Base-by-base conservation (phyloP, 2,113 vertebrate species). In the Todiramphus chloris region DNA sequence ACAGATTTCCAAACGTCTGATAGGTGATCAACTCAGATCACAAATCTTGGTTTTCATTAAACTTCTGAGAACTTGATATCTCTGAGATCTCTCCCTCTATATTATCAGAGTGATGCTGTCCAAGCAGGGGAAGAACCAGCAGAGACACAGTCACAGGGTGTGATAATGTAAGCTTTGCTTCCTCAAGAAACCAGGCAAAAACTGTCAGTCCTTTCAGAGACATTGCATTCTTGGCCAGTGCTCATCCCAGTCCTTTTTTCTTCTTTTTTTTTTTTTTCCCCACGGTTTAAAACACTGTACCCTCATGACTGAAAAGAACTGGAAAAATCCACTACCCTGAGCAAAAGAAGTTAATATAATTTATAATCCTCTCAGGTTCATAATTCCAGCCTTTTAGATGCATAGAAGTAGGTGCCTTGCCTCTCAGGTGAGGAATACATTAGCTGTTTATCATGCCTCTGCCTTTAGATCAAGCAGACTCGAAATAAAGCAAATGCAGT, bases 401-500 rank as follows among this genome's bases (percentile, higher is more conserved):
- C 8, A 3, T 35, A 44, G 64, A 41, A 90, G 39, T 83, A 76
- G 60, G 35, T 86, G 16, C 4, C 16, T 90, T 92, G 53, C 39
- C 59, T 92, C 33, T 92, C 76, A 81, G 68, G 53, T 81, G 69
- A 76, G 73, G 83, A 90, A 89, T 81, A 60, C 6, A 64, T 90
- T 83, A 90, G 31, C 56, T 84, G 39, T 62, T 69, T 95, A 53
- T 70, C 79, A n/a, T 58, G 69, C 64, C 63, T 74, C 53, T 87
- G 75, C 79, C 86, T 94, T 94, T 68, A 75, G 76, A 92, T 87
- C 56, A 58, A 75, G 48, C 35, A 77, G 64, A 60, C 68, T 94
- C 75, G 80, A 92, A 93, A 91, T 66, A 94, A 77, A 81, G 60
- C 16, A 78, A 67, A 58, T 30, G 30, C 30, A n/a, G 37, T 16